Percentiles rank a stretch among this genome's conserved stretches.
phyloP scores from a whole-genome alignment of 2,113 vertebrate genomes.

The Melozone crissalis region DNA sequence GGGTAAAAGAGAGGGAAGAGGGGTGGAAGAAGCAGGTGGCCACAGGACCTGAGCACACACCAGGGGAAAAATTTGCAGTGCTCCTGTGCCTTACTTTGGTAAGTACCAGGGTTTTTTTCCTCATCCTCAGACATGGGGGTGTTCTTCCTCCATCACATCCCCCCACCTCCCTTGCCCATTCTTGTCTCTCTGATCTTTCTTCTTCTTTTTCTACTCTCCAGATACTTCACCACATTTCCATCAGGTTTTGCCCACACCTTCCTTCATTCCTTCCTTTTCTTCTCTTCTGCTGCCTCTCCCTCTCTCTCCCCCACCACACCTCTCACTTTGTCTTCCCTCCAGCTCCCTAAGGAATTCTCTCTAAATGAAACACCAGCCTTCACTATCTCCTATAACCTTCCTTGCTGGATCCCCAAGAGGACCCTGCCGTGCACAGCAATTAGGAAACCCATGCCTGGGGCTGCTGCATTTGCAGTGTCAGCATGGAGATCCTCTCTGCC shows the following conservation, averaged over 20 bases:
- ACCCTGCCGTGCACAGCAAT: constrained; percentile 8
- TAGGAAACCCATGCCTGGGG: not conserved
- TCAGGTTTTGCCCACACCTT: not conserved
- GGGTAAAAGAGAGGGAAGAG: not conserved
- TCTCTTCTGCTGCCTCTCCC: not conserved
- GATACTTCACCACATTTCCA: not conserved
- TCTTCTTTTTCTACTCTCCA: not conserved
- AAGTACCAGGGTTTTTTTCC: not conserved
- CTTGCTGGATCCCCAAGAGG: constrained; percentile 18
- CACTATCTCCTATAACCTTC: not conserved
- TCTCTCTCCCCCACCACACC: not conserved
- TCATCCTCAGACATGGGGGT: not conserved
- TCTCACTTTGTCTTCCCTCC: not conserved
- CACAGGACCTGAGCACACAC: not conserved
- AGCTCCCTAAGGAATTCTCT: constrained; percentile 12
- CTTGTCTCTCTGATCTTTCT: not conserved
- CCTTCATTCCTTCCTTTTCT: not conserved
- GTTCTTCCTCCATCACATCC: not conserved
- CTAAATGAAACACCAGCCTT: not conserved
- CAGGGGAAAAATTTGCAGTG: not conserved
- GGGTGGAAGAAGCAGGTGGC: not conserved
- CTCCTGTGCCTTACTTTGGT: not conserved
- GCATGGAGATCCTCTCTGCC: not conserved
- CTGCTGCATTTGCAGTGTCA: not conserved
- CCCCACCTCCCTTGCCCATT: fast-evolving